phyloP scores from a whole-genome alignment of 92 coral and sea anemone genomes.

The Desmophyllum pertusum region DNA sequence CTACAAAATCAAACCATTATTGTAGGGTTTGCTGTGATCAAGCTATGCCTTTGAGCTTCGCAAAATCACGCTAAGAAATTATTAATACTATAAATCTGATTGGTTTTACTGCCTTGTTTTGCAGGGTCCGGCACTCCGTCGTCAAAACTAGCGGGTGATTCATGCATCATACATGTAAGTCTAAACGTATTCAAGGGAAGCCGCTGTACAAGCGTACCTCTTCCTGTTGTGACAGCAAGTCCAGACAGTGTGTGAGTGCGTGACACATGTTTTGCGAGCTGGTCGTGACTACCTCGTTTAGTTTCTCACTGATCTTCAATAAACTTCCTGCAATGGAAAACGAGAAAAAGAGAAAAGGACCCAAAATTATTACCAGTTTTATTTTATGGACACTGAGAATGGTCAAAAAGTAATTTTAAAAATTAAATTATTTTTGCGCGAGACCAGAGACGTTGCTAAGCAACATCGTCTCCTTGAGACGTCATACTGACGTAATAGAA shows the following conservation, averaged over 20 bases:
- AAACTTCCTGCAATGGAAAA: conserved; percentile 52
- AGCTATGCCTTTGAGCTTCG: too few species aligned
- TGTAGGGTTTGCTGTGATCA: too few species aligned
- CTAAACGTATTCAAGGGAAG: neutral
- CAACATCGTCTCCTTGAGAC: neutral
- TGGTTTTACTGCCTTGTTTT: too few species aligned
- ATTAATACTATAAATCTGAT: neutral
- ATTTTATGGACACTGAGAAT: too few species aligned
- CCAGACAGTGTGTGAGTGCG: conserved; percentile 91
- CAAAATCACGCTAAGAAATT: too few species aligned
- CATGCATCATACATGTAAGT: neutral
- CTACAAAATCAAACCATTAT: too few species aligned
- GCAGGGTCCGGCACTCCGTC: neutral
- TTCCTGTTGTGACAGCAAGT: conserved; percentile 90
- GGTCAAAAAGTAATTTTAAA: too few species aligned
- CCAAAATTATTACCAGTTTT: neutral
- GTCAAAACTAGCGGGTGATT: neutral
- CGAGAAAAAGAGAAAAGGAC: neutral
- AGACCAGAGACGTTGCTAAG: neutral
- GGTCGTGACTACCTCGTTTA: conserved; percentile 83
- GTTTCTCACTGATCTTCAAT: conserved; percentile 78
- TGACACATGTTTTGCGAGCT: conserved; percentile 89
- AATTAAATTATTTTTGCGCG: neutral
- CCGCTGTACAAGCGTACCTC: conserved; percentile 65
- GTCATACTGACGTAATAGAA: too few species aligned